Percentiles rank a stretch among this genome's conserved stretches.
Conservation (phyloP, 2,113 vertebrate genomes). For the Hippotragus niger region DNA sequence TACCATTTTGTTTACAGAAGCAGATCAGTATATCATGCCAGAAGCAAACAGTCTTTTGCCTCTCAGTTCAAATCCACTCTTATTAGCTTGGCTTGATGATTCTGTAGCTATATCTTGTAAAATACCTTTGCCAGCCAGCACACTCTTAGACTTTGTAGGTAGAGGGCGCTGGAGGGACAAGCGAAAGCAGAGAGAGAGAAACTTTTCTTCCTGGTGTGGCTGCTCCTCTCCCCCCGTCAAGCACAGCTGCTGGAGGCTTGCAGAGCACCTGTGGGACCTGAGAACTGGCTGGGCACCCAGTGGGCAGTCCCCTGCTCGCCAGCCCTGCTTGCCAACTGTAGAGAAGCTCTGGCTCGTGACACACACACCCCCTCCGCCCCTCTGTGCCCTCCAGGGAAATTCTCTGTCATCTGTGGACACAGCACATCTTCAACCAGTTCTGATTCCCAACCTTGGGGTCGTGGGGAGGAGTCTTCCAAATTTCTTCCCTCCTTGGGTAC, state of each 20-base stretch:
- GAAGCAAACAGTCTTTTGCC: not conserved
- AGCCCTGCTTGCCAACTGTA: not conserved
- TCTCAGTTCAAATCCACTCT: not conserved
- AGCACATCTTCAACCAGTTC: not conserved
- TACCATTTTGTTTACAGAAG: not conserved
- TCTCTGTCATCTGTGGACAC: not conserved
- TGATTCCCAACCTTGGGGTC: not conserved
- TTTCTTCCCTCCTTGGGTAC: not conserved
- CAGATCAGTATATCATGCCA: not conserved
- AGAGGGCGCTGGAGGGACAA: not conserved
- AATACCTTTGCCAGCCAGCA: not conserved
- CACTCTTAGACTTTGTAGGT: not conserved
- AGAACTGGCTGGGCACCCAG: not conserved
- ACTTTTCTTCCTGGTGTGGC: not conserved
- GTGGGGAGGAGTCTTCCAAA: not conserved
- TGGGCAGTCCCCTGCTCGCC: not conserved
- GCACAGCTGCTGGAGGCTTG: not conserved
- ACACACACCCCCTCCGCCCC: not conserved
- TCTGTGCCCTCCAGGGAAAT: not conserved
- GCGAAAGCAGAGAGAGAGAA: not conserved
- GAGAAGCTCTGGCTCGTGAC: not conserved
- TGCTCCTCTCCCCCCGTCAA: not conserved
- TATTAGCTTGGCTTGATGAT: no score
- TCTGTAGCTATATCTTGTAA: not conserved
- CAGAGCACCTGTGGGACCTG: not conserved